These are phyloP conservation scores for Zapus hudsonius DNA, from an alignment of 2,113 vertebrate species.

Conservation along the genomic window DNA sequence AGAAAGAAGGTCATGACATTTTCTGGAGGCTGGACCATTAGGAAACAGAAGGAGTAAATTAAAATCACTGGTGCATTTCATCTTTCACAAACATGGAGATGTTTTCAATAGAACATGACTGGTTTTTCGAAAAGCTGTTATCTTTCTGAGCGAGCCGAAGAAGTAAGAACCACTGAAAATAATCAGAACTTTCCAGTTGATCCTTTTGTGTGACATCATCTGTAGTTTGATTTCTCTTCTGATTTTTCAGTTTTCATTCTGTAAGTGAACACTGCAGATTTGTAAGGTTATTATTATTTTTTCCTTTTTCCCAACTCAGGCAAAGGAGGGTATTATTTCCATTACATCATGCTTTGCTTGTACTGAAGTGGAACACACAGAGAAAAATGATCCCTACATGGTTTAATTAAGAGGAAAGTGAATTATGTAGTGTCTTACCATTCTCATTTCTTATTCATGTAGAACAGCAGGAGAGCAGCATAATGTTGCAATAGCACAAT, in stretches of 20 bases:
- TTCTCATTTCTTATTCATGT: slow-evolving; percentile 91
- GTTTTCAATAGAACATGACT: not conserved
- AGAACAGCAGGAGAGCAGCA: slow-evolving; percentile 88
- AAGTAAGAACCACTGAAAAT: slow-evolving; percentile 53
- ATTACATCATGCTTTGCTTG: slow-evolving; percentile 80
- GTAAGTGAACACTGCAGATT: slow-evolving; percentile 66
- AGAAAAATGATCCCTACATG: slow-evolving; percentile 76
- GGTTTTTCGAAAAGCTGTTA: slow-evolving; percentile 21
- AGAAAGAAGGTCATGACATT: not conserved
- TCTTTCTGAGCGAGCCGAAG: slow-evolving; percentile 8
- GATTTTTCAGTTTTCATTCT: slow-evolving; percentile 62
- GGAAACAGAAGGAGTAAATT: slow-evolving; percentile 32
- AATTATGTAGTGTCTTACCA: slow-evolving; percentile 83
- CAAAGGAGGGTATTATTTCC: slow-evolving; percentile 59
- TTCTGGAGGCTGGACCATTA: slow-evolving; percentile 48
- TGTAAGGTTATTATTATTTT: slow-evolving; percentile 17
- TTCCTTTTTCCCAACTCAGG: slow-evolving; percentile 1
- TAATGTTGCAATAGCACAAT: slow-evolving; percentile 86
- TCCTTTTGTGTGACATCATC: slow-evolving; percentile 51
- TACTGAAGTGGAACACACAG: slow-evolving; percentile 78
- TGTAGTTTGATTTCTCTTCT: slow-evolving; percentile 56
- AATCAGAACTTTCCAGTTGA: slow-evolving; percentile 49
- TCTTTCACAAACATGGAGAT: slow-evolving; percentile 29
- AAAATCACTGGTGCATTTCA: not conserved
- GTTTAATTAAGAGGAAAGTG: slow-evolving; percentile 80